Evolutionary conservation across 2,888 invertebrate genomes (phyloP).

Genomic region (Actias luna): DNA sequence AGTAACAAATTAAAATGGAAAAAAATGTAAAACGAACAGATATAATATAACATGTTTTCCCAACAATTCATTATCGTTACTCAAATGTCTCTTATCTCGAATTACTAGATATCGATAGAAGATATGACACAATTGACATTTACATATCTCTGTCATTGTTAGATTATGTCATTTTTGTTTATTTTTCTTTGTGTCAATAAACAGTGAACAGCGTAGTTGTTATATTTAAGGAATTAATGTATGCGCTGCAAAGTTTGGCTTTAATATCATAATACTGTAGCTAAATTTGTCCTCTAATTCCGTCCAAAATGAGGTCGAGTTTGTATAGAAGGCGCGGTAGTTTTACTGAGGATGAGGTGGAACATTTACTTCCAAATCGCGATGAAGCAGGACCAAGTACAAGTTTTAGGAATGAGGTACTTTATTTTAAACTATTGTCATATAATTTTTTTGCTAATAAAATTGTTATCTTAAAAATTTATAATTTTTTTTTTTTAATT

Average conservation of each 20-base stretch:
- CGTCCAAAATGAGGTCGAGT: slow-evolving; percentile 59
- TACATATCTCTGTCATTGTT: background rate
- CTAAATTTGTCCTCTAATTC: slow-evolving; percentile 15
- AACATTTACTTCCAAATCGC: slow-evolving; percentile 58
- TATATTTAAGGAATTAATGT: background rate
- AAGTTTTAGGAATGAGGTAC: slow-evolving; percentile 53
- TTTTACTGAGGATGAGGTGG: slow-evolving; percentile 46
- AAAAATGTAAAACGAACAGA: no score
- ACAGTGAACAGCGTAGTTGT: background rate
- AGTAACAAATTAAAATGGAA: no score
- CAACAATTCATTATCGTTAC: no score
- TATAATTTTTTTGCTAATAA: background rate
- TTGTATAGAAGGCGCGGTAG: slow-evolving; percentile 48
- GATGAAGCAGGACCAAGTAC: slow-evolving; percentile 41
- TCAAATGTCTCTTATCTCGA: no score
- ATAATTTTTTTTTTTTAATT: no score
- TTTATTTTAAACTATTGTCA: slow-evolving; percentile 4
- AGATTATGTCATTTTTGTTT: background rate
- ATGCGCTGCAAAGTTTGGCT: background rate
- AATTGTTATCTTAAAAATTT: no score
- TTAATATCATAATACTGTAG: background rate
- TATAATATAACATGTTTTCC: no score
- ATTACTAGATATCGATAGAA: no score
- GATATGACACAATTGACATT: no score
- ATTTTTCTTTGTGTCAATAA: background rate